Percentiles rank a stretch among this genome's conserved stretches.
These are phyloP conservation scores for Athalia cordata DNA, from an alignment of 2,888 invertebrate species.

Conservation along the genomic window DNA sequence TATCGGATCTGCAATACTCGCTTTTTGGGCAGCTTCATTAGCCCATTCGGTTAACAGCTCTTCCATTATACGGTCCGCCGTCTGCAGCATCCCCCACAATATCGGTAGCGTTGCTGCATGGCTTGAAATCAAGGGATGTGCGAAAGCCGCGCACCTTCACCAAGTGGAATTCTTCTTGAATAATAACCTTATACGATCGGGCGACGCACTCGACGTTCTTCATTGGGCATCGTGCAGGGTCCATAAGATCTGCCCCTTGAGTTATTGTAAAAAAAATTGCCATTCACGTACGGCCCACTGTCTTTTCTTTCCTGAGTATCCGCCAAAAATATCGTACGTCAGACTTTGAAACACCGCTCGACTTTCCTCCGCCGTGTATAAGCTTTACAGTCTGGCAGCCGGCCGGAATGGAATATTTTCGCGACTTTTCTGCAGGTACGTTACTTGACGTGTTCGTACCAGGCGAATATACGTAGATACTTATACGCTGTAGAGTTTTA, in stretches of 20 bases:
- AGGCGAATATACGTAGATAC: conserved; percentile 1
- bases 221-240: conserved; percentile 23
- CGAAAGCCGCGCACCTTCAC: conserved; percentile 33
- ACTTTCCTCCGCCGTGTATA: conserved; percentile 57
- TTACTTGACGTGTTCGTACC: background rate
- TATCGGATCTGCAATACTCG: conserved; percentile 17
- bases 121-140: conserved; percentile 4
- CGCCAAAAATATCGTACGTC: conserved; percentile 59
- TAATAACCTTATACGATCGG: conserved; percentile 61
- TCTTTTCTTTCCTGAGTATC: conserved; percentile 58
- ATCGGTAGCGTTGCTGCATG: conserved; percentile 7
- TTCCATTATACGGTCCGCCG: conserved; percentile 58
- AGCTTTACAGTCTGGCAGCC: conserved; percentile 50
- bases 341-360: conserved; percentile 56
- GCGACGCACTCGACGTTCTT: conserved; percentile 48
- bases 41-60: conserved; percentile 50
- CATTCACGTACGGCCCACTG: conserved; percentile 53
- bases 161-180: conserved; percentile 55
- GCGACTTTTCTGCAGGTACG: conserved; percentile 30
- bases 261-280: conserved; percentile 44
- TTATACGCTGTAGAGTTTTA: background rate
- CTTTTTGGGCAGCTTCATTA: background rate
- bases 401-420: conserved; percentile 24
- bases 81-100: conserved; percentile 27
- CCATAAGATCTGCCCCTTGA: conserved; percentile 31